phyloP scores from a whole-genome alignment of 2,888 invertebrate species.

The Amblyteles armatorius region DNA sequence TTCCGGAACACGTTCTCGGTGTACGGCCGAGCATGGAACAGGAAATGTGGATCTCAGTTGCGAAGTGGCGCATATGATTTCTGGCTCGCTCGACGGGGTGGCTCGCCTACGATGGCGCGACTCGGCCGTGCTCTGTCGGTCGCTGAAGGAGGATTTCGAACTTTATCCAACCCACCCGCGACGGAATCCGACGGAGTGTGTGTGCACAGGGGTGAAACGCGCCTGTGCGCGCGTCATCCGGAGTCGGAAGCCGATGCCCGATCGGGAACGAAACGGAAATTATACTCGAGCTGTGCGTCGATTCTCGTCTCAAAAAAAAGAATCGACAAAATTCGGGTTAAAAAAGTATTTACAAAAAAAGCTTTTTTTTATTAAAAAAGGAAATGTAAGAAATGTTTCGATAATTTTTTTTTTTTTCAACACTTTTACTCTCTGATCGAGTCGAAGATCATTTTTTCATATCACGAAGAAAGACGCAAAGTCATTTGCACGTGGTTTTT shows the following conservation, averaged over 20 bases:
- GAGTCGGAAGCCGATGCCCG: conserved; percentile 25
- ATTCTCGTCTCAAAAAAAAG: not conserved
- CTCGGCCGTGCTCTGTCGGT: conserved; percentile 25
- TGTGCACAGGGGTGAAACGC: conserved; percentile 16
- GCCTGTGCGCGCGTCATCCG: not conserved
- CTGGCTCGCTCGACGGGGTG: conserved; percentile 54
- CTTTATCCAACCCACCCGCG: conserved; percentile 41
- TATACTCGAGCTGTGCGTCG: not conserved
- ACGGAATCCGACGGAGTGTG: not conserved
- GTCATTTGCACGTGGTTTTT: too few relatives aligned
- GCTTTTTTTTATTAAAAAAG: too few relatives aligned
- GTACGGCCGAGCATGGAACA: conserved; percentile 65
- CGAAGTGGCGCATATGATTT: conserved; percentile 80
- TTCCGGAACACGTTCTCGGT: conserved; percentile 70
- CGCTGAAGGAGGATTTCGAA: conserved; percentile 49
- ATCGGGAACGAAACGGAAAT: conserved; percentile 45
- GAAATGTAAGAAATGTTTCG: too few relatives aligned
- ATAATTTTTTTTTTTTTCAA: too few relatives aligned
- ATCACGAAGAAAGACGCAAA: too few relatives aligned
- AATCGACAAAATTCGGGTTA: too few relatives aligned
- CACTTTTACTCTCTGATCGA: too few relatives aligned
- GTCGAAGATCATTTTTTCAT: too few relatives aligned
- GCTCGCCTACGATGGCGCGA: conserved; percentile 38
- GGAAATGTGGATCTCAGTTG: conserved; percentile 79
- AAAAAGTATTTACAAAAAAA: too few relatives aligned